A percentile compares a stretch with the other conserved stretches of the same genome.
Evolutionary conservation across 2,888 invertebrate species (phyloP).

Genomic region (Conops quadrifasciatus): DNA sequence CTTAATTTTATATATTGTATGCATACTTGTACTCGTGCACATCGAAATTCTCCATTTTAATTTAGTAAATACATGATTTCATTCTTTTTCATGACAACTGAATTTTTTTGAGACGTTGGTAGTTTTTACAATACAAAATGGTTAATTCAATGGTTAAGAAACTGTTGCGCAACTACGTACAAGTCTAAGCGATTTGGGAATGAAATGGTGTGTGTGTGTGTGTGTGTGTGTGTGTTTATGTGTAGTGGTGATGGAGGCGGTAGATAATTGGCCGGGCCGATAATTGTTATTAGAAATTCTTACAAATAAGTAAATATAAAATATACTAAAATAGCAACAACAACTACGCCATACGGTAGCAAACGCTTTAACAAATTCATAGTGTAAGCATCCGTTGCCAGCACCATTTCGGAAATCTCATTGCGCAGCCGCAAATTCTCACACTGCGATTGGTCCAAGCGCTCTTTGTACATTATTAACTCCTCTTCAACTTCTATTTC

Average conservation of each 20-base stretch:
- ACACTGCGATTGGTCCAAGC: slow-evolving; percentile 56
- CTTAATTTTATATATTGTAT: slow-evolving; percentile 14
- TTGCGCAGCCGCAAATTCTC: slow-evolving; percentile 59
- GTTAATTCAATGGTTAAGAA: too few relatives aligned
- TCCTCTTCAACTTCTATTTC: slow-evolving; percentile 62
- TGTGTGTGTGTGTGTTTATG: not conserved
- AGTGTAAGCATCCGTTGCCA: slow-evolving; percentile 45
- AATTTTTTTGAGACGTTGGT: not conserved
- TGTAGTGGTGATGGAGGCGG: too few relatives aligned
- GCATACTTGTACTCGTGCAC: slow-evolving; percentile 7
- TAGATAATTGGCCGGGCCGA: too few relatives aligned
- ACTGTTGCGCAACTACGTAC: too few relatives aligned
- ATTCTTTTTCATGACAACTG: not conserved
- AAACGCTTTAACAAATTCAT: slow-evolving; percentile 47
- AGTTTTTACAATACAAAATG: too few relatives aligned
- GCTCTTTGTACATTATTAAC: slow-evolving; percentile 62
- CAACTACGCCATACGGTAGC: slow-evolving; percentile 55
- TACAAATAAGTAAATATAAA: slow-evolving; percentile 50
- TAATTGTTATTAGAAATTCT: too few relatives aligned
- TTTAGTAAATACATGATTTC: slow-evolving; percentile 33
- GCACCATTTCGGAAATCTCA: slow-evolving; percentile 55
- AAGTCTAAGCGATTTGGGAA: too few relatives aligned
- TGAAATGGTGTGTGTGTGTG: not conserved
- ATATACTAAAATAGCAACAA: slow-evolving; percentile 59
- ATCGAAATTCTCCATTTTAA: slow-evolving; percentile 3